These are phyloP conservation scores for Trochalopteron elliotii DNA, from an alignment of 2,113 vertebrate genomes.

Conservation along the genomic window DNA sequence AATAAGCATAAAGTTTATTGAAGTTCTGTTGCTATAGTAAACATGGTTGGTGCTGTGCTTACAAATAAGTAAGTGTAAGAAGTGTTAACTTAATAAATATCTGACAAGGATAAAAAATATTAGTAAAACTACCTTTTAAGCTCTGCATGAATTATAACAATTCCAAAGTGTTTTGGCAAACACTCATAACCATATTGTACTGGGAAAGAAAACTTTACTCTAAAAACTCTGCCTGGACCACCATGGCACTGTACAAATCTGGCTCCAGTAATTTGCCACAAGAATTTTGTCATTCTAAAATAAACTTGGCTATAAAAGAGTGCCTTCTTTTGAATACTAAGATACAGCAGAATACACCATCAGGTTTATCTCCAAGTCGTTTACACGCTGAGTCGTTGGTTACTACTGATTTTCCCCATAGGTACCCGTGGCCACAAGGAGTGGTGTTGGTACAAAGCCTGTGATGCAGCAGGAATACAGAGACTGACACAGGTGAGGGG, in stretches of 20 bases:
- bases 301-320: not conserved
- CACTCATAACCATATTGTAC: not conserved
- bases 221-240: not conserved
- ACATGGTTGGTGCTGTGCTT: not conserved
- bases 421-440: not conserved
- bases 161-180: not conserved
- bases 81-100: not conserved
- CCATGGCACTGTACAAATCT: not conserved
- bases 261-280: not conserved
- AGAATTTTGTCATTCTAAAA: conserved; percentile 1
- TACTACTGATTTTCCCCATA: not conserved
- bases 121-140: not conserved
- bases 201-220: not conserved
- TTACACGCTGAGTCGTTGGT: rapidly evolving
- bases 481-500: not conserved
- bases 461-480: not conserved
- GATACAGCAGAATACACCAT: not conserved
- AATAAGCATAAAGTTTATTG: not conserved
- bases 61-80: not conserved
- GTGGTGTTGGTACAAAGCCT: not conserved
- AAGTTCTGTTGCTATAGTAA: conserved; percentile 1
- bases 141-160: not conserved
- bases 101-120: not conserved
- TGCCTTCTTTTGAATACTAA: not conserved
- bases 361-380: not conserved